phyloP scores from a whole-genome alignment of 2,888 invertebrate species.

The Scaptomyza reducta region DNA sequence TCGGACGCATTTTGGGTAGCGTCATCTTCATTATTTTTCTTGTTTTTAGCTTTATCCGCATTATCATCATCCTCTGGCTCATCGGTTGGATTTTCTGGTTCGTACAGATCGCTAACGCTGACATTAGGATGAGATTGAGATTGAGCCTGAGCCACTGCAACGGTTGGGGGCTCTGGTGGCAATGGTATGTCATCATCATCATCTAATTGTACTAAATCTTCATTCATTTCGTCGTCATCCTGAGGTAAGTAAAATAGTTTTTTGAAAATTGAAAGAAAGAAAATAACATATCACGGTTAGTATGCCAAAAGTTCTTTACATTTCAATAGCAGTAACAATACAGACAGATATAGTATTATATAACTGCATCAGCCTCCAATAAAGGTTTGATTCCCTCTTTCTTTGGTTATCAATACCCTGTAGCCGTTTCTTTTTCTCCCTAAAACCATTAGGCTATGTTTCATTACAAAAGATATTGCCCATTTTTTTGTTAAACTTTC shows the following conservation, averaged over 20 bases:
- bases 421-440: neutral
- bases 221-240: constrained; percentile 85
- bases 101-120: constrained; percentile 76
- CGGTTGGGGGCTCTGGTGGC: constrained; percentile 73
- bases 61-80: constrained; percentile 43
- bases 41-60: constrained; percentile 28
- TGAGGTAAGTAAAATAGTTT: constrained; percentile 79
- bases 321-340: constrained; percentile 18
- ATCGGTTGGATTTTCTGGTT: constrained; percentile 83
- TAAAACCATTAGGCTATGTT: neutral
- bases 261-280: constrained; percentile 82
- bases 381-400: neutral
- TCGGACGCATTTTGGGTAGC: neutral
- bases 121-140: constrained; percentile 5
- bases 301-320: constrained; percentile 76
- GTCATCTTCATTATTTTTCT: constrained; percentile 2
- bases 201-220: constrained; percentile 84
- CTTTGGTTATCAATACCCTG: neutral
- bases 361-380: neutral
- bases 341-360: constrained; percentile 5
- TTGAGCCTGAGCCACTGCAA: constrained; percentile 19
- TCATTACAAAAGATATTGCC: neutral
- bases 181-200: constrained; percentile 83
- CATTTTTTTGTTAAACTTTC: too few relatives aligned
- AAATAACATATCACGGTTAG: constrained; percentile 86